Conservation (phyloP, 2,797 vertebrate genomes). For the Pipistrellus pygmaeus region DNA sequence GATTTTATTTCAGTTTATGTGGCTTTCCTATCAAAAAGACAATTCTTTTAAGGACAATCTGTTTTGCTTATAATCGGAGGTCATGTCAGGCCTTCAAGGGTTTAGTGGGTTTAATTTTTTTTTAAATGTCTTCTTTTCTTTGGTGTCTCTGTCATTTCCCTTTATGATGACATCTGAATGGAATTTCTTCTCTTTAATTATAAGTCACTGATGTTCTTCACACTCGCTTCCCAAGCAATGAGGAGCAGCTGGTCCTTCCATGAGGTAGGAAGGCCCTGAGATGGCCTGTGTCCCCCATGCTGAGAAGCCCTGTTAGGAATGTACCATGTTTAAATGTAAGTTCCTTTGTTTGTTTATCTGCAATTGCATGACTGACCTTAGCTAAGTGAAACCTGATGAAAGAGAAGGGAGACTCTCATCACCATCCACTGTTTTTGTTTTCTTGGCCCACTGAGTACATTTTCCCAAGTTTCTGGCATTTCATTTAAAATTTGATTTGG, state of each 20-base stretch:
- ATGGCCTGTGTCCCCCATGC: slow-evolving; percentile 31
- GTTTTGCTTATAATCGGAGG: slow-evolving; percentile 65
- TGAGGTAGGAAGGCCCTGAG: background rate
- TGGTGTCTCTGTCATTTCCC: slow-evolving; percentile 81
- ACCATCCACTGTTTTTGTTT: slow-evolving; percentile 60
- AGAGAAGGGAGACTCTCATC: slow-evolving; percentile 70
- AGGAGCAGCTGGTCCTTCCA: slow-evolving; percentile 77
- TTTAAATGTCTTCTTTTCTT: slow-evolving; percentile 71
- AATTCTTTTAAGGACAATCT: slow-evolving; percentile 61
- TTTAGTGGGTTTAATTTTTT: slow-evolving; percentile 56
- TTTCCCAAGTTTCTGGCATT: slow-evolving; percentile 78
- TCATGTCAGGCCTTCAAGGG: slow-evolving; percentile 69
- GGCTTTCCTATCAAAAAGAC: slow-evolving; percentile 54
- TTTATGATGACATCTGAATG: slow-evolving; percentile 76
- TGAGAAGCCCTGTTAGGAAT: slow-evolving; percentile 73
- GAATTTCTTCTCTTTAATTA: slow-evolving; percentile 81
- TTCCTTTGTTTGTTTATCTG: slow-evolving; percentile 82
- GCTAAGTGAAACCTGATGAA: slow-evolving; percentile 84
- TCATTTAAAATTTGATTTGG: slow-evolving; percentile 74
- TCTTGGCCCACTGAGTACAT: slow-evolving; percentile 73
- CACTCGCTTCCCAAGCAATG: slow-evolving; percentile 59
- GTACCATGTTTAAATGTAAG: slow-evolving; percentile 78
- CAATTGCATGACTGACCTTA: slow-evolving; percentile 77
- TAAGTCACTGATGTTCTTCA: slow-evolving; percentile 73
- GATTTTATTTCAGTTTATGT: background rate